Conservation (phyloP, 2,888 invertebrate genomes). For the Drosophila nr. fundita region DNA sequence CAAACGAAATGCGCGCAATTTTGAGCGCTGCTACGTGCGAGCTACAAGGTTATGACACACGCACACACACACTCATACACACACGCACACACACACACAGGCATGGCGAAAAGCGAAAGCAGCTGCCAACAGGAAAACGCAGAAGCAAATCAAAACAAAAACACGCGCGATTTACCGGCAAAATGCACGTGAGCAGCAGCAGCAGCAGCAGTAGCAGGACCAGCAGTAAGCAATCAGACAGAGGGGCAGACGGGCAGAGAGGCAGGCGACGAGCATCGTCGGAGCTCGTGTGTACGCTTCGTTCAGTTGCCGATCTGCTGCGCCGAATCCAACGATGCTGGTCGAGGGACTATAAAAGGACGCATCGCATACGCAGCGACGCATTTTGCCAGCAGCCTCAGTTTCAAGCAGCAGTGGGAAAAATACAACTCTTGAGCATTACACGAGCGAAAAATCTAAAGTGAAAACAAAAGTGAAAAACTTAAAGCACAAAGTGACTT, state of each 20-base stretch:
- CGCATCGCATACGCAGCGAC: constrained; percentile 18
- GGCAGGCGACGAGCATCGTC: constrained; percentile 15
- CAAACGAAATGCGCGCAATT: constrained; percentile 36
- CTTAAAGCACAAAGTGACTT: constrained; percentile 51
- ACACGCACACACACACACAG: constrained; percentile 40
- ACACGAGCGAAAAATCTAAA: constrained; percentile 22
- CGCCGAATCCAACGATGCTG: constrained; percentile 69
- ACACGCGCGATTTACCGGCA: constrained; percentile 75
- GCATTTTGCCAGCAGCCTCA: constrained; percentile 66
- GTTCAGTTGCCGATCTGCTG: constrained; percentile 54
- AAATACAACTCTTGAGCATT: not conserved
- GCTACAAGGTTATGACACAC: constrained; percentile 56
- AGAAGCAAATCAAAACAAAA: constrained; percentile 74
- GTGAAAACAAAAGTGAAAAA: constrained; percentile 72
- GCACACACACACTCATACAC: constrained; percentile 7
- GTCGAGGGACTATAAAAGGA: constrained; percentile 61
- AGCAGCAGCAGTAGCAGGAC: not conserved
- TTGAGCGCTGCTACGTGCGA: constrained; percentile 51
- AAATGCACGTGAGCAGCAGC: constrained; percentile 68
- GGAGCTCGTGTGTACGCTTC: constrained; percentile 32
- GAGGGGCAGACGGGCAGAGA: not conserved
- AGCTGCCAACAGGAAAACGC: constrained; percentile 28
- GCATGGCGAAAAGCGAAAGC: constrained; percentile 63
- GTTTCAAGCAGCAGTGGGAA: constrained; percentile 43
- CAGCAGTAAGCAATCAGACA: not conserved